Evolutionary conservation across 2,888 invertebrate genomes (phyloP).

Genomic region (Drosophila subquinaria): DNA sequence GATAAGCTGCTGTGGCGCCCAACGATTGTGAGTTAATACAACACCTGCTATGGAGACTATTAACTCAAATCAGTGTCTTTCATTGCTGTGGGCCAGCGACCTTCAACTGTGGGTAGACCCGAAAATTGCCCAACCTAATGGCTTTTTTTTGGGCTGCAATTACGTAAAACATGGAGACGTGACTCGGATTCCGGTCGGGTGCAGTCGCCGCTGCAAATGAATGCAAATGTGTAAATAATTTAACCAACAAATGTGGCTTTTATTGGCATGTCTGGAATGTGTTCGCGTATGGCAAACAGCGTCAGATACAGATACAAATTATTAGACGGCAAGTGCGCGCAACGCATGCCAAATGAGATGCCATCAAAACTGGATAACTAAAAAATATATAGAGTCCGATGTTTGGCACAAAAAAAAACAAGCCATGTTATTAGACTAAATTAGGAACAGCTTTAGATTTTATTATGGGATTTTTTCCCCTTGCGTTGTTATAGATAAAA

Average conservation of each 20-base stretch:
- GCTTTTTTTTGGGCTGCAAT: conserved; percentile 24
- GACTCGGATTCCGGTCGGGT: conserved; percentile 21
- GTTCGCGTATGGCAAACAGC: conserved; percentile 7
- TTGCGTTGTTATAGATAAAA: conserved; percentile 10
- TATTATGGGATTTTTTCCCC: conserved; percentile 11
- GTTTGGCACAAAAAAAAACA: not conserved
- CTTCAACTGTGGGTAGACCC: conserved; percentile 28
- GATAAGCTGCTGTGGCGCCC: conserved; percentile 3
- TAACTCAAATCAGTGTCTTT: not conserved
- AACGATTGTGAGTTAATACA: not conserved
- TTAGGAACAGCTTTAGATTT: conserved; percentile 11
- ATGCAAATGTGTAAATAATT: conserved; percentile 65
- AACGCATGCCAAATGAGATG: conserved; percentile 36
- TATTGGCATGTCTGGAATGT: conserved; percentile 56
- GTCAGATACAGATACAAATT: conserved; percentile 36
- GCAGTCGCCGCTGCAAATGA: conserved; percentile 40
- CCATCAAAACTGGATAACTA: conserved; percentile 9
- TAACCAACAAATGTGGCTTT: conserved; percentile 36
- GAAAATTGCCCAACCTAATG: conserved; percentile 34
- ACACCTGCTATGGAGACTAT: conserved; percentile 8
- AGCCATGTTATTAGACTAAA: conserved; percentile 3
- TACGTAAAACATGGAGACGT: conserved; percentile 35
- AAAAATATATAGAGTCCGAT: conserved; percentile 3
- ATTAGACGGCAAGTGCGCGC: conserved; percentile 26
- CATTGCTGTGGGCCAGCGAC: conserved; percentile 20